Evolutionary conservation across 2,888 invertebrate genomes (phyloP).

Genomic region (Ametastegia equiseti): DNA sequence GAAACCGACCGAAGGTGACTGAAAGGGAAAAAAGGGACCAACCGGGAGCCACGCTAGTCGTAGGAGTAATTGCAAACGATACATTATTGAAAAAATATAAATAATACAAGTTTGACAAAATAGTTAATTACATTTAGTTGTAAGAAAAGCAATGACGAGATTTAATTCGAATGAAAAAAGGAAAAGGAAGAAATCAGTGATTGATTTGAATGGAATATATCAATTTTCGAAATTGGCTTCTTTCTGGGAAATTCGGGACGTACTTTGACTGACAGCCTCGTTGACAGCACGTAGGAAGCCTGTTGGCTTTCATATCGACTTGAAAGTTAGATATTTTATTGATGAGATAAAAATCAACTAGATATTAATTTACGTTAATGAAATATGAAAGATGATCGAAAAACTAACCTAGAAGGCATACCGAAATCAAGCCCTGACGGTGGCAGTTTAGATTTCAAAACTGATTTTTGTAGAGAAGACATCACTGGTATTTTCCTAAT

Average conservation of each 20-base stretch:
- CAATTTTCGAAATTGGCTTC: background rate
- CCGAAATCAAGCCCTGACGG: constrained; percentile 74
- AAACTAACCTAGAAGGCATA: constrained; percentile 67
- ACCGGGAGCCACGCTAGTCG: too few relatives aligned
- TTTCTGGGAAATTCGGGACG: background rate
- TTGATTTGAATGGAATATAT: background rate
- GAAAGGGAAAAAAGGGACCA: too few relatives aligned
- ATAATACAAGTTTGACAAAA: too few relatives aligned
- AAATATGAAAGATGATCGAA: constrained; percentile 46
- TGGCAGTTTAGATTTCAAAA: constrained; percentile 84
- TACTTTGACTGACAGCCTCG: background rate
- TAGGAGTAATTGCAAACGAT: too few relatives aligned
- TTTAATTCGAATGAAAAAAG: background rate
- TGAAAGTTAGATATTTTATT: background rate
- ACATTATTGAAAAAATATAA: too few relatives aligned
- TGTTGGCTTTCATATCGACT: constrained; percentile 2
- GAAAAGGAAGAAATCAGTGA: background rate
- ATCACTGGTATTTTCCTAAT: constrained; percentile 69
- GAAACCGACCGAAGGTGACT: too few relatives aligned
- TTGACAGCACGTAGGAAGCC: background rate
- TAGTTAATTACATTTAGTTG: too few relatives aligned
- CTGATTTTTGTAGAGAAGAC: constrained; percentile 85
- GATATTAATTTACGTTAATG: background rate
- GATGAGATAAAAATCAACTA: background rate
- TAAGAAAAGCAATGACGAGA: too few relatives aligned